Percentiles rank a stretch among this genome's conserved stretches.
These are phyloP conservation scores for Eulemur albifrons DNA, from an alignment of 2,797 vertebrate species.

Conservation along the genomic window DNA sequence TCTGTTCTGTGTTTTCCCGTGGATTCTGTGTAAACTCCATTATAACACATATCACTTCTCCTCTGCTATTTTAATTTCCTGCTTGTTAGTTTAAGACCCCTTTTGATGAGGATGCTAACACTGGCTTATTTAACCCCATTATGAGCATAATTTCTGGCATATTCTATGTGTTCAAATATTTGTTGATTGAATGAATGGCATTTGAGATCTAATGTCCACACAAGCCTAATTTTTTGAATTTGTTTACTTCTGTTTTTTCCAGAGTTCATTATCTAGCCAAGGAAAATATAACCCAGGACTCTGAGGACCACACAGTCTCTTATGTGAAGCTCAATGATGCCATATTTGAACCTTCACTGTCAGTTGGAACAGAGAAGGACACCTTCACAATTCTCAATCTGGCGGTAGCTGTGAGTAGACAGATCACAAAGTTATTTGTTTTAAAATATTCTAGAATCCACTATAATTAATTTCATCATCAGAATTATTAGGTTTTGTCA, in stretches of 20 bases:
- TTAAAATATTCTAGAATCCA: background rate
- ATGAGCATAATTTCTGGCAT: background rate
- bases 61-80: background rate
- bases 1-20: background rate
- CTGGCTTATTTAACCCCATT: background rate
- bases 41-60: background rate
- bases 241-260: conserved; percentile 5
- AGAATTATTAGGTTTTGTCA: background rate
- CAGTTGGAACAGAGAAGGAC: conserved; percentile 91
- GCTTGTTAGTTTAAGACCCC: background rate
- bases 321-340: conserved; percentile 87
- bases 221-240: background rate
- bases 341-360: conserved; percentile 89
- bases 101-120: background rate
- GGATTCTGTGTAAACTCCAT: background rate
- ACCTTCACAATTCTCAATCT: conserved; percentile 90
- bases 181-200: background rate
- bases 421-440: background rate
- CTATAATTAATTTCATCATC: background rate
- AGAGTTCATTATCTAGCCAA: conserved; percentile 93
- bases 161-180: background rate
- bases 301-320: conserved; percentile 85
- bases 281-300: conserved; percentile 84
- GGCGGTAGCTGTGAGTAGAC: conserved; percentile 91
- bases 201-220: background rate